Evolutionary conservation across 2,797 vertebrate genomes (phyloP), one percentile per base, ranked within the genome.

Genomic region (Mycteria americana): DNA sequence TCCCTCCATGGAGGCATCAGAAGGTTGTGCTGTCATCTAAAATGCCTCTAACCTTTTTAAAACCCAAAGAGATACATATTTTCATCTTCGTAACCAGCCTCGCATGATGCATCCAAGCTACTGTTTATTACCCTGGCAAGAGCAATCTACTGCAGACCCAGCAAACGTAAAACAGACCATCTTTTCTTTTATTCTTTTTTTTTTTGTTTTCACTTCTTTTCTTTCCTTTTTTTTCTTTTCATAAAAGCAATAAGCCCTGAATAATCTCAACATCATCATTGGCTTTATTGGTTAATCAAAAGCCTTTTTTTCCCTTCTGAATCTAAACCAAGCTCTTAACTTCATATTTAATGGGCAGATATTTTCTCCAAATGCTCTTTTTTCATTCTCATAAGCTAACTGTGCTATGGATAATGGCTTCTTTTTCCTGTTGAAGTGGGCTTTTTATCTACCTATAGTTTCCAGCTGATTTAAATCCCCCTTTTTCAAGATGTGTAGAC

Each of bases 221-320:
- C 4, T 11, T 76, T 50, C 11, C 4, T 41, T 51, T 62, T 60
- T 37, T 31, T 33, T n/a, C 13, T 46, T 78, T 85, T 90, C 63
- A 80, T 89, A 94, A 92, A 92, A 91, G 91, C 69, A 92, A 84
- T 94, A 92, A 95, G 59, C 51, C 9, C 80, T 91, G 96, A 95
- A 92, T 92, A 94, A 95, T 92, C 83, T 96, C 89, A 93, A 53
- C 85, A 94, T 93, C 89, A 88, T 89, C 78, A 85, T 37, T 93
- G 95, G 64, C 72, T 96, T 97, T 96, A 95, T 86, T 86, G 81
- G 88, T 96, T 95, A 95, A 97, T 92, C 94, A 95, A 95, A 97
- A 95, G 64, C 45, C 39, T 76, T 94, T 94, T 94, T 92, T 60
- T 35, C 35, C 89, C 41, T 95, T 94, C 93, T 96, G 96, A 94